These are phyloP conservation scores for Corythaixoides concolor DNA, from an alignment of 2,113 vertebrate genomes.

Conservation along the genomic window DNA sequence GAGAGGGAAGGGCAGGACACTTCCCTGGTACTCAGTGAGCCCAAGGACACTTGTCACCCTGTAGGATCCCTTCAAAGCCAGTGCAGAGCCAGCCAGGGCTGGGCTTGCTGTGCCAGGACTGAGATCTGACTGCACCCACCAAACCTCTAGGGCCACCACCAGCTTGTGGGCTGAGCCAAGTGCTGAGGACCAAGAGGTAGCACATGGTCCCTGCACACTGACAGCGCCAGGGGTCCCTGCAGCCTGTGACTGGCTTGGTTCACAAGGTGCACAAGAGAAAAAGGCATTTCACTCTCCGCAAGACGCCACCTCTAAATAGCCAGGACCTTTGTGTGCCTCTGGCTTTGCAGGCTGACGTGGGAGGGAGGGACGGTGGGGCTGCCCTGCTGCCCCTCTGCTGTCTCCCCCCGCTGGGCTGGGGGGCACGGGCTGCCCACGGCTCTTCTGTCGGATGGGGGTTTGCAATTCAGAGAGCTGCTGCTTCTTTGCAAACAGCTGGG, in stretches of 20 bases:
- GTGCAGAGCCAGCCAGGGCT: neutral
- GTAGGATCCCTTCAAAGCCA: neutral
- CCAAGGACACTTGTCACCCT: neutral
- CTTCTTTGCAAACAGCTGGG: neutral
- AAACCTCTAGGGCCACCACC: neutral
- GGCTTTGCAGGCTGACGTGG: neutral
- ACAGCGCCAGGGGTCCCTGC: neutral
- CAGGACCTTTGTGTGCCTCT: neutral
- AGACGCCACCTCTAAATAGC: neutral
- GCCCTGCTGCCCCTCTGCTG: neutral
- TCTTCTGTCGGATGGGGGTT: neutral
- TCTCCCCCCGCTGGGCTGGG: neutral
- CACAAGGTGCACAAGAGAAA: neutral
- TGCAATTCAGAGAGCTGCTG: neutral
- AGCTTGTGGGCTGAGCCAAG: neutral
- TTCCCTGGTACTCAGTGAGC: neutral
- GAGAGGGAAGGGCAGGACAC: neutral
- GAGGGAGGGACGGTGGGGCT: neutral
- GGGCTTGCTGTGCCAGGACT: neutral
- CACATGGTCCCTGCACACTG: neutral
- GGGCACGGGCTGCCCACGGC: rapidly evolving
- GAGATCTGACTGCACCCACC: neutral
- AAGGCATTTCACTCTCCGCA: neutral
- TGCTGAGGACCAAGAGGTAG: neutral
- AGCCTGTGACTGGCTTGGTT: neutral